Conservation (phyloP, 2,797 vertebrate species). For the Limnodromus scolopaceus region DNA sequence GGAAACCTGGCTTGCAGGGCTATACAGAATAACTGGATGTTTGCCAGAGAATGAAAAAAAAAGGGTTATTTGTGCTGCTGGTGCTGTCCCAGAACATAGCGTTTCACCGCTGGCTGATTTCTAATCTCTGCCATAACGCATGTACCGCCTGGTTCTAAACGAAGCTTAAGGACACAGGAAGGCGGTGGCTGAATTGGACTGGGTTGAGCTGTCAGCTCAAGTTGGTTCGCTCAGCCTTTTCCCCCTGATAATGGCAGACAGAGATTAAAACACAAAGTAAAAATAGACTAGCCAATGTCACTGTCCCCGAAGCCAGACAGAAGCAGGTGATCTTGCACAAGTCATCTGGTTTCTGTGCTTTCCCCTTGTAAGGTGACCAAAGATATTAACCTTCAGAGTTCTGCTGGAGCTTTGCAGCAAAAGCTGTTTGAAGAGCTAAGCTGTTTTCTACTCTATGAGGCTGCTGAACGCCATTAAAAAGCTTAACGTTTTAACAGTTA, state of each 20-base stretch:
- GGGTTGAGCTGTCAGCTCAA: not conserved
- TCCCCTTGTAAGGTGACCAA: not conserved
- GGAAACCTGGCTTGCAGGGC: not conserved
- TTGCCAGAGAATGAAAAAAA: not conserved
- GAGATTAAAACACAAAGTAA: not conserved
- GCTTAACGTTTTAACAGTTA: conserved; percentile 30
- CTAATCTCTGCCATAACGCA: not conserved
- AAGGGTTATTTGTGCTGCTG: not conserved
- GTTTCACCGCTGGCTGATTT: not conserved
- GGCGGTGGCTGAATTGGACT: not conserved
- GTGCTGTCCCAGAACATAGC: not conserved
- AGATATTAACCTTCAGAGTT: not conserved
- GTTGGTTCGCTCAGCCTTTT: not conserved
- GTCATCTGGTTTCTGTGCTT: not conserved
- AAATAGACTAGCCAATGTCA: not conserved
- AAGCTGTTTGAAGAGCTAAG: not conserved
- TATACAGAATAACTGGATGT: not conserved
- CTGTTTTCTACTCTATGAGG: not conserved
- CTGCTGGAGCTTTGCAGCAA: not conserved
- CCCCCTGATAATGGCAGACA: not conserved
- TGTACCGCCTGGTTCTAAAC: not conserved
- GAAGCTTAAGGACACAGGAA: not conserved
- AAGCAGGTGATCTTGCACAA: not conserved
- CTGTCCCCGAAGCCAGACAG: not conserved
- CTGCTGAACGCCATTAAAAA: conserved; percentile 14